Base-by-base conservation (phyloP, 2,113 vertebrate genomes). In the Himantopus leucocephalus region DNA sequence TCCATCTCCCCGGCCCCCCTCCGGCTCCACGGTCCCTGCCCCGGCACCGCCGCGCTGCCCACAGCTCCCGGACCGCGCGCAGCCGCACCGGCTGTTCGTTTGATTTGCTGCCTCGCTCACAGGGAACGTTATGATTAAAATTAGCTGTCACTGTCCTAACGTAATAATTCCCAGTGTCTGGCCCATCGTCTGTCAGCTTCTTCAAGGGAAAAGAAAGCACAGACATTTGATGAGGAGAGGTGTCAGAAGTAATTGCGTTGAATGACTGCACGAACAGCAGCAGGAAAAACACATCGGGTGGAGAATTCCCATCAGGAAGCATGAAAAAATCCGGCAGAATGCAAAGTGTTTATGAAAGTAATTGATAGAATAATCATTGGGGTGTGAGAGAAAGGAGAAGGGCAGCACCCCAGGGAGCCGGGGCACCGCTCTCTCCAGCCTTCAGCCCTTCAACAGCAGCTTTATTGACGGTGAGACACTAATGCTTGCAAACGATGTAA, bases 361-460 rank as follows among this genome's bases (percentile, higher is more conserved):
- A 98, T 98, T 97, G 98, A 97, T 95, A 96, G 96, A 97, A 96
- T 97, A 97, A 98, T 98, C 97, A 96, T n/a, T 16, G 43, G 92
- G 48, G 88, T 85, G 77, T 22, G 82, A n/a, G 74, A 97, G 94
- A 86, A 92, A 50, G 60, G 94, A 47, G 70, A 75, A 70, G 88
- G 85, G 97, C 94, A 95, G 96, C 95, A 62, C 97, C 97, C 95
- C 24, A 45, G 73, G 96, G 90, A 97, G 92, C 96, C 19, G 35
- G 97, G 92, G 88, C 96, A 75, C 55, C 4, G 72, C 95, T 95
- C 83, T 88, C 95, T 96, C 66, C 82, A 84, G 91, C 91, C 94
- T 64, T 58, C 96, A 90, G 91, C 94, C 93, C 88, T 91, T 74
- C 95, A 88, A 80, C 97, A 68, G 85, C 90, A 7, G 67, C 94